Percentiles rank a stretch among this genome's conserved stretches.
Evolutionary conservation across 2,797 vertebrate genomes (phyloP).

Genomic region (Gymnoscopelus braueri): DNA sequence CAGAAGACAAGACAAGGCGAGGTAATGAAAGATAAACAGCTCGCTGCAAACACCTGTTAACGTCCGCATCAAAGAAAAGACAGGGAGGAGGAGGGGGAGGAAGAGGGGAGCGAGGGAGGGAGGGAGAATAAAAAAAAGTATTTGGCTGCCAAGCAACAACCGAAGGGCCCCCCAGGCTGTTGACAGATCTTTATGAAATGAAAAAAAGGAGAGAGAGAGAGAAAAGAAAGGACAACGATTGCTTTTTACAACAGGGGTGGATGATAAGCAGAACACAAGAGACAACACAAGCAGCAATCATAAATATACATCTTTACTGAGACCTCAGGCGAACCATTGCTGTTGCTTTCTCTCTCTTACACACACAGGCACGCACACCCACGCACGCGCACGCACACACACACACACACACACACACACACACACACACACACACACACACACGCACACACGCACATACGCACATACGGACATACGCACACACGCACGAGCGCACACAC

Average conservation of each 20-base stretch:
- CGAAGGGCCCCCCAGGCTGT: slow-evolving; percentile 84
- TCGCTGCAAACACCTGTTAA: slow-evolving; percentile 88
- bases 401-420: slow-evolving; percentile 54
- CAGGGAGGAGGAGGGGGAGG: slow-evolving; percentile 62
- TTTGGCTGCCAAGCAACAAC: slow-evolving; percentile 87
- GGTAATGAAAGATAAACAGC: slow-evolving; percentile 85
- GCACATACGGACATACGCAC: slow-evolving; percentile 23
- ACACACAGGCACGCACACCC: slow-evolving; percentile 19
- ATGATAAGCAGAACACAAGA: slow-evolving; percentile 82
- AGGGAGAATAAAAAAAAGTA: slow-evolving; percentile 81
- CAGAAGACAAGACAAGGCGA: slow-evolving; percentile 82
- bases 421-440: slow-evolving; percentile 61
- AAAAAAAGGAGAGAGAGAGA: slow-evolving; percentile 69
- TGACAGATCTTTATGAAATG: slow-evolving; percentile 88
- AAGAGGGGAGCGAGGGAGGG: slow-evolving; percentile 68
- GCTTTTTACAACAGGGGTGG: slow-evolving; percentile 83
- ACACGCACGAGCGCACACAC: slow-evolving; percentile 19
- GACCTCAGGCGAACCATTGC: slow-evolving; percentile 78
- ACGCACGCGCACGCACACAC: slow-evolving; percentile 12
- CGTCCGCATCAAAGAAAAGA: slow-evolving; percentile 85
- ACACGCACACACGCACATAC: slow-evolving; percentile 10
- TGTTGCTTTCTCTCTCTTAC: slow-evolving; percentile 20
- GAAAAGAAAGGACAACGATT: slow-evolving; percentile 85
- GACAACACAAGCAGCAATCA: slow-evolving; percentile 79
- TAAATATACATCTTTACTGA: slow-evolving; percentile 79